Evolutionary conservation across 2,888 invertebrate species (phyloP), one percentile per base, ranked within the genome.

Genomic region (Subacronicta megacephala): DNA sequence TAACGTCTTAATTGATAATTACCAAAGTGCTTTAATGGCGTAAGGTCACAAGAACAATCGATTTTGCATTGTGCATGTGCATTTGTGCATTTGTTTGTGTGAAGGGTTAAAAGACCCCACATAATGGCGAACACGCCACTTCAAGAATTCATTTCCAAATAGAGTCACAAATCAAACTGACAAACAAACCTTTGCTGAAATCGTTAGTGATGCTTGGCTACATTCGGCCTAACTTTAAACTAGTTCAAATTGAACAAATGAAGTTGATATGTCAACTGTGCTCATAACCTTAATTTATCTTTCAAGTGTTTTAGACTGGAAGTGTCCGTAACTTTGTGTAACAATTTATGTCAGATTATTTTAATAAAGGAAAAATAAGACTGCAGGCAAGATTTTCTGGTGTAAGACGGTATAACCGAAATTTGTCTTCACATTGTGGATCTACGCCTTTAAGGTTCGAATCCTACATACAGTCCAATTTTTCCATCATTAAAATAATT

Each of bases 111-210:
- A 26, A 1, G 10, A 26, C 2, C 2, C 10, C 26, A 26, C 31
- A 31, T n/a, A 31, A 31, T n/a, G 4, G 29, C 12, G 29, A 29
- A 29, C 29, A n/a, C 12, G 10, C n/a, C 31, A 31, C 35, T 13
- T 35, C 13, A 13, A 18, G 20, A 49, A n/a, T n/a, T 64, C 36
- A 56, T 41, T 55, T 45, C 38, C 26, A 49, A 45, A 52, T 46
- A 62, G 61, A 66, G 35, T 56, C 43, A 57, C 47, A 65, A 65
- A 65, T 64, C 49, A 71, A 57, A 71, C 58, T 31, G 66, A 45
- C 64, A 64, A 46, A 36, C 45, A 36, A 64, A 42, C 36, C 41
- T 36, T 1, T 35, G 38, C 31, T 35, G 23, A 44, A 56, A 56
- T 71, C 49, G 45, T 50, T 57, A 72, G 72, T 50, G 31, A 31